A percentile compares a stretch with the other conserved stretches of the same genome.
phyloP scores from a whole-genome alignment of 1,140 invertebrate species.

The Drosophila truncata region DNA sequence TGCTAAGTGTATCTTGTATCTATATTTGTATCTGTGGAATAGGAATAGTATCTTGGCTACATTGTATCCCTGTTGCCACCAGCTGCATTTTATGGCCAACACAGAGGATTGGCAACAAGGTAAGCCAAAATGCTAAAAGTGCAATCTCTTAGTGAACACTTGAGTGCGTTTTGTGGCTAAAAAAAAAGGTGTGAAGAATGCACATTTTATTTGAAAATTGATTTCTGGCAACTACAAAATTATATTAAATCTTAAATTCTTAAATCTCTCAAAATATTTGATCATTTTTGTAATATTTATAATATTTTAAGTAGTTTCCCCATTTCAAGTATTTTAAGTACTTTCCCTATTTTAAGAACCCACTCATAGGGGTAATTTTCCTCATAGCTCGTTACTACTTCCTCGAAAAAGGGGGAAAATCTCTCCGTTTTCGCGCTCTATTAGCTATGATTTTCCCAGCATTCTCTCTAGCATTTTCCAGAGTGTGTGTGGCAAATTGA shows the following conservation, averaged over 20 bases:
- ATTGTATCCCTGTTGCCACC: slow-evolving; percentile 7
- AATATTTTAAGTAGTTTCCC: not conserved
- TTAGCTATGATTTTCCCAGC: slow-evolving; percentile 1
- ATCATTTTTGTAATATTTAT: no score
- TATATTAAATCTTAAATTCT: not conserved
- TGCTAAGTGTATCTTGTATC: slow-evolving; percentile 1
- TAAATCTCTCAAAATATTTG: not conserved
- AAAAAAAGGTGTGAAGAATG: no score
- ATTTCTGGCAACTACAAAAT: not conserved
- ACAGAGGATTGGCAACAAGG: slow-evolving; percentile 22
- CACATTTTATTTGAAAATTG: not conserved
- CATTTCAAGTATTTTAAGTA: not conserved
- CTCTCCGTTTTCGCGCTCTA: slow-evolving; percentile 6
- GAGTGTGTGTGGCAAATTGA: slow-evolving; percentile 49
- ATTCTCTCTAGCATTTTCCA: slow-evolving; percentile 3
- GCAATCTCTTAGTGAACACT: not conserved
- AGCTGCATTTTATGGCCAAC: slow-evolving; percentile 20
- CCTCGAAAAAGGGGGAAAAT: not conserved
- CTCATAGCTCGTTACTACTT: not conserved
- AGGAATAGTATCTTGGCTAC: not conserved
- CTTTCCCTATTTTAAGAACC: not conserved
- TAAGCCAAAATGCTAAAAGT: not conserved
- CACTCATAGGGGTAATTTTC: not conserved
- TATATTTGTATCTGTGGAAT: not conserved
- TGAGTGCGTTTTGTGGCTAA: not conserved